Conservation (phyloP, 2,113 vertebrate genomes). For the Antechinus stuartii region DNA sequence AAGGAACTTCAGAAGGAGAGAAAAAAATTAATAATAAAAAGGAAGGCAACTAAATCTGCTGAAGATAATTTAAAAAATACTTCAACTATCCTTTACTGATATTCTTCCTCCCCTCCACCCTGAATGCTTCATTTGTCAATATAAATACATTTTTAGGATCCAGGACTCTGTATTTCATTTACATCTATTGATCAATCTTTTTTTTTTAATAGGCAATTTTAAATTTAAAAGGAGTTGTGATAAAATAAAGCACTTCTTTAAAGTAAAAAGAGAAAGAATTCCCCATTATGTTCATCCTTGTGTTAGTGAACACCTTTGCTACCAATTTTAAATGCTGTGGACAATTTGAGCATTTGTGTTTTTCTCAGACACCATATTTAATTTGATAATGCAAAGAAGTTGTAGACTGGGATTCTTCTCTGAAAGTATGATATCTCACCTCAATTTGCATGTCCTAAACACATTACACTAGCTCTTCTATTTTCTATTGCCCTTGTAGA, state of each 20-base stretch:
- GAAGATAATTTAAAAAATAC: neutral
- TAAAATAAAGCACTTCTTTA: neutral
- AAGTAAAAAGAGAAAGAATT: neutral
- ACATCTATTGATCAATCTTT: neutral
- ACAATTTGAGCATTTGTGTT: conserved; percentile 33
- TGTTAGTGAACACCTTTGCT: neutral
- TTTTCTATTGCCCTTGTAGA: conserved; percentile 41
- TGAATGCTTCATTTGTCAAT: neutral
- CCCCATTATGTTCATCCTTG: neutral
- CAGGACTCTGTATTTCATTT: neutral
- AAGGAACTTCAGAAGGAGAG: neutral
- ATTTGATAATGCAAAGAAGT: conserved; percentile 52
- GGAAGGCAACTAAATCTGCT: neutral
- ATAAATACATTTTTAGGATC: neutral
- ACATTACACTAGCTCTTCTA: conserved; percentile 25
- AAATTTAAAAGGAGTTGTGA: neutral
- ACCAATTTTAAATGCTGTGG: neutral
- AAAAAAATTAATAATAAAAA: neutral
- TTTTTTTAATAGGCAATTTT: neutral
- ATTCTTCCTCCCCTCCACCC: neutral
- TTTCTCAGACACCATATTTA: conserved; percentile 31
- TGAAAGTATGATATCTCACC: neutral
- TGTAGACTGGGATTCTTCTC: conserved; percentile 14
- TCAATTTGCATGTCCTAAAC: conserved; percentile 34
- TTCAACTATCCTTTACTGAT: neutral